Evolutionary conservation across 2,797 vertebrate genomes (phyloP).

Genomic region (Sparus aurata): DNA sequence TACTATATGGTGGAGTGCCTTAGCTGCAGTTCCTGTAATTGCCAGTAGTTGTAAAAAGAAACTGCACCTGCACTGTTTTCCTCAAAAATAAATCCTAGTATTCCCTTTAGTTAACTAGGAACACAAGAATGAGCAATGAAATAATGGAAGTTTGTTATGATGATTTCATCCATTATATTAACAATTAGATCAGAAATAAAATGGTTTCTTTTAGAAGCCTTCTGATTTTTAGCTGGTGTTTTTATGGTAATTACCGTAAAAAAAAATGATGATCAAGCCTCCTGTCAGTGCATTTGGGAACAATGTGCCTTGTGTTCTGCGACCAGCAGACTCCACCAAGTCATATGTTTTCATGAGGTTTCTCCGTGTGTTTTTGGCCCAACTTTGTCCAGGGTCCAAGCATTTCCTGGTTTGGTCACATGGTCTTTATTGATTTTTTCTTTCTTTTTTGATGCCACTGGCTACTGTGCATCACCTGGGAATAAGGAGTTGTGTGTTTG

Average conservation of each 20-base stretch:
- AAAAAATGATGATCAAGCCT: neutral
- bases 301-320: neutral
- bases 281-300: neutral
- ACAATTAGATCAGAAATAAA: neutral
- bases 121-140: neutral
- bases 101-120: neutral
- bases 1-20: neutral
- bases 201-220: neutral
- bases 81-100: neutral
- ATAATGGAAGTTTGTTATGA: neutral
- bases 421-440: conserved; percentile 66
- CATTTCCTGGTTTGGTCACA: conserved; percentile 70
- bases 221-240: no score
- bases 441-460: conserved; percentile 57
- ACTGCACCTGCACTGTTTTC: neutral
- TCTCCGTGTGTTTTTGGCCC: neutral
- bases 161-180: neutral
- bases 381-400: conserved; percentile 38
- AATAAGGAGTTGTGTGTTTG: conserved; percentile 78
- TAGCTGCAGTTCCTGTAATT: conserved; percentile 13
- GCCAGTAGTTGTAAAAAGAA: neutral
- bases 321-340: neutral
- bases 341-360: conserved; percentile 14
- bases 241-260: neutral
- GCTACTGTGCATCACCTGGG: conserved; percentile 69